Percentiles rank a stretch among this genome's conserved stretches.
These are phyloP conservation scores for Deroplatys truncata DNA, from an alignment of 2,888 invertebrate species.

Conservation along the genomic window DNA sequence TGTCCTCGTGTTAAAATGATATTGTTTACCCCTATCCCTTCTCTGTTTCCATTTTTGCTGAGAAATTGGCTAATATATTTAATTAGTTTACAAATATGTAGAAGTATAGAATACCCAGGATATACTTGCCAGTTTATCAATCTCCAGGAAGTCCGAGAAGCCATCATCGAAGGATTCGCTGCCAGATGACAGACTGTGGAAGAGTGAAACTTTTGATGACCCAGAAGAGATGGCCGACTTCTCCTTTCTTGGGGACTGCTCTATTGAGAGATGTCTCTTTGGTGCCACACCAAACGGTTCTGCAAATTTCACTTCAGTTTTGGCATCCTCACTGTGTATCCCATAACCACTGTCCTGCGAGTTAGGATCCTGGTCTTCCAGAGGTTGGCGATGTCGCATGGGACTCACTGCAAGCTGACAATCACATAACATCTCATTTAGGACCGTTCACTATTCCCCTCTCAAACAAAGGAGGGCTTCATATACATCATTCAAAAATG, in stretches of 20 bases:
- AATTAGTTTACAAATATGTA: too few species aligned
- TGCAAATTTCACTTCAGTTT: slow-evolving; percentile 39
- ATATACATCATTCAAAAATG: too few species aligned
- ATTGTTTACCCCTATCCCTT: too few species aligned
- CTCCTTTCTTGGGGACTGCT: slow-evolving; percentile 34
- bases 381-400: slow-evolving; percentile 40
- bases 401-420: neutral
- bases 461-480: too few species aligned
- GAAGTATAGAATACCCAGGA: too few species aligned
- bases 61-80: too few species aligned
- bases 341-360: slow-evolving; percentile 59
- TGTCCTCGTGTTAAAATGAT: too few species aligned
- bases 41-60: too few species aligned
- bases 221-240: slow-evolving; percentile 22
- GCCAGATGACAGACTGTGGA: slow-evolving; percentile 51
- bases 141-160: slow-evolving; percentile 59
- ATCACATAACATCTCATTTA: neutral
- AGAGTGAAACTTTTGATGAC: slow-evolving; percentile 37
- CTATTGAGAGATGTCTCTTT: slow-evolving; percentile 33
- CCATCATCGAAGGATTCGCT: slow-evolving; percentile 57
- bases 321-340: slow-evolving; percentile 40
- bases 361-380: slow-evolving; percentile 52
- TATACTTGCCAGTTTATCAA: slow-evolving; percentile 46
- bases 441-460: too few species aligned
- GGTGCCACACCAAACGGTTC: slow-evolving; percentile 46